Evolutionary conservation across 2,797 vertebrate genomes (phyloP).

Genomic region (Cyclura pinguis): DNA sequence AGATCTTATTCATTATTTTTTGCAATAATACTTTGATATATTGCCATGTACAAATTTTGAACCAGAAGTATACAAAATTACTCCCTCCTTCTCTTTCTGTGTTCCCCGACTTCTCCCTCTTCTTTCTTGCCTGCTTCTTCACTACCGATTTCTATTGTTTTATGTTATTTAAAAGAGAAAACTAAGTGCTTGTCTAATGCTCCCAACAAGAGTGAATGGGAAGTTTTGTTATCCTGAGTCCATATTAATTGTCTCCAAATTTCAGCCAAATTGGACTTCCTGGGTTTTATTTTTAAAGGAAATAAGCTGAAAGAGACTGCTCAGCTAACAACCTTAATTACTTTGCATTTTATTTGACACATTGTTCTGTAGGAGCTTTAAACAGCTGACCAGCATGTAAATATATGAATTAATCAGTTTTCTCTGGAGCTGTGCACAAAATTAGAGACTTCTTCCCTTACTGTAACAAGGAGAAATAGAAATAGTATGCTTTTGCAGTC

Average conservation of each 20-base stretch:
- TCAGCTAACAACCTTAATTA: constrained; percentile 7
- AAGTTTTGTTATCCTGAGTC: neutral
- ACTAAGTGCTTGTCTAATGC: too few relatives aligned
- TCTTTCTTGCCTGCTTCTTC: neutral
- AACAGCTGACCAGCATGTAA: constrained; percentile 53
- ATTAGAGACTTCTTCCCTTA: constrained; percentile 62
- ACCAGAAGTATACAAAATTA: too few relatives aligned
- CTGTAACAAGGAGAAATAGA: constrained; percentile 68
- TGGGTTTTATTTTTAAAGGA: constrained; percentile 7
- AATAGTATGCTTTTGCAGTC: constrained; percentile 66
- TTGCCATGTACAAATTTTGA: too few relatives aligned
- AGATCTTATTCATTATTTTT: too few relatives aligned
- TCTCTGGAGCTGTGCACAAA: constrained; percentile 50
- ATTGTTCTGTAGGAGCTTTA: constrained; percentile 54
- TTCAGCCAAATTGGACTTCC: neutral
- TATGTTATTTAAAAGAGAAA: too few relatives aligned
- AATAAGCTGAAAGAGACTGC: neutral
- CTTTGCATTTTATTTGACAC: neutral
- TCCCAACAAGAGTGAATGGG: too few relatives aligned
- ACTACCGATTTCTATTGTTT: too few relatives aligned
- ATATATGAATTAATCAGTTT: constrained; percentile 53
- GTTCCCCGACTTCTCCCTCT: neutral
- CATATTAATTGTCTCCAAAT: neutral
- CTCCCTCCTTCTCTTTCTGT: neutral
- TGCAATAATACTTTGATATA: too few relatives aligned